Evolutionary conservation across 2,797 vertebrate genomes (phyloP).

Genomic region (Enteromius unitaeniatus): DNA sequence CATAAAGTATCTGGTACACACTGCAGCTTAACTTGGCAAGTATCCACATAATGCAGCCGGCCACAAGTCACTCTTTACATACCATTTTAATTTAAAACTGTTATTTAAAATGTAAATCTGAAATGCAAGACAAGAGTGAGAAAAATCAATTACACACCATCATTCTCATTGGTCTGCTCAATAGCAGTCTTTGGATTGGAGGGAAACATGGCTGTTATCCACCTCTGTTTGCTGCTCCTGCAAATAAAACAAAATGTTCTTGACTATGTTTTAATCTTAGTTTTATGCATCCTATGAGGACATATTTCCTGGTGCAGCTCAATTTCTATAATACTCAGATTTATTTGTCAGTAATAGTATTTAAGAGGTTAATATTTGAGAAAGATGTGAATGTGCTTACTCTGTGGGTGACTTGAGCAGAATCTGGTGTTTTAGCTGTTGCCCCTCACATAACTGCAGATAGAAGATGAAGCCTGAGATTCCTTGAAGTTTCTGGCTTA

Average conservation of each 20-base stretch:
- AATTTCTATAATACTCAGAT: conserved; percentile 6
- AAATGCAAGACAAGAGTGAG: background rate
- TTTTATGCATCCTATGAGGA: conserved; percentile 6
- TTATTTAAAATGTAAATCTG: background rate
- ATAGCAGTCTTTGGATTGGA: conserved; percentile 79
- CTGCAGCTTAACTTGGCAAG: background rate
- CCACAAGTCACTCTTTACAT: background rate
- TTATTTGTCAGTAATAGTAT: background rate
- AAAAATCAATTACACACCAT: conserved; percentile 76
- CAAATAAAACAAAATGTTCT: conserved; percentile 42
- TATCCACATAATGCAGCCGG: background rate
- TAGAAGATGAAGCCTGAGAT: conserved; percentile 91
- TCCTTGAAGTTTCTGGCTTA: conserved; percentile 88
- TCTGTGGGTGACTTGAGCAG: conserved; percentile 88
- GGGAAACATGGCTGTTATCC: conserved; percentile 91
- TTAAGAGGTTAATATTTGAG: background rate
- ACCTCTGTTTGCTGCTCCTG: conserved; percentile 91
- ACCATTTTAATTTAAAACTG: background rate
- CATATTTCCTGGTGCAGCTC: background rate
- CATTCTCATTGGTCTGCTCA: conserved; percentile 81
- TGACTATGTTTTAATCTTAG: background rate
- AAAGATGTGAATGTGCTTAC: conserved; percentile 73
- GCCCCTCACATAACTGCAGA: conserved; percentile 86
- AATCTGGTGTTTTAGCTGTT: conserved; percentile 87
- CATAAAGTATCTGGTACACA: background rate